Evolutionary conservation across 2,888 invertebrate genomes (phyloP).

Genomic region (Zhengitettix transpicula): DNA sequence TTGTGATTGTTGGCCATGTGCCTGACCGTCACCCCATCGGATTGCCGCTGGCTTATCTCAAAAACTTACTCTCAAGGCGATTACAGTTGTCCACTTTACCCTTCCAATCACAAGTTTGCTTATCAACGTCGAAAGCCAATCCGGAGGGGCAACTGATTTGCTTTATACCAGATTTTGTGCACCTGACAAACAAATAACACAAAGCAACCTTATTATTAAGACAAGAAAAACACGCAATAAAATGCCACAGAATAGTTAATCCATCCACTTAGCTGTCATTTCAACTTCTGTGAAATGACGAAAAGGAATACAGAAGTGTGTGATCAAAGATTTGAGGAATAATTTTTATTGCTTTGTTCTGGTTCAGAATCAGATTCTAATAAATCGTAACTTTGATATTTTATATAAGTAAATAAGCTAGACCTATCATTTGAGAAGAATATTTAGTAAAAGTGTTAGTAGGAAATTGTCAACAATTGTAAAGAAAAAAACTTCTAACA

Average conservation of each 20-base stretch:
- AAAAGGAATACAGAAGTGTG: too few species aligned
- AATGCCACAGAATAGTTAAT: background rate
- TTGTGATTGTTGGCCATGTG: background rate
- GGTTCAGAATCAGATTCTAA: too few species aligned
- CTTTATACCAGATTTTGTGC: slow-evolving; percentile 90
- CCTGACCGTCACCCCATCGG: slow-evolving; percentile 6
- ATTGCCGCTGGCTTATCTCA: background rate
- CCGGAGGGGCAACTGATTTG: slow-evolving; percentile 93
- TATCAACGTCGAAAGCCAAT: slow-evolving; percentile 93
- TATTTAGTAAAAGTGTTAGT: too few species aligned
- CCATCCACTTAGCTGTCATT: too few species aligned
- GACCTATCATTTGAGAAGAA: too few species aligned
- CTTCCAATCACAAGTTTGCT: slow-evolving; percentile 98
- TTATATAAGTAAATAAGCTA: too few species aligned
- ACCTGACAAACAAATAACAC: slow-evolving; percentile 51
- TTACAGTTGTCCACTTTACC: slow-evolving; percentile 94
- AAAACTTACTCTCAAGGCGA: slow-evolving; percentile 82
- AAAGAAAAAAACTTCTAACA: too few species aligned
- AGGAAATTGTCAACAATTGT: too few species aligned
- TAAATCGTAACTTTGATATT: too few species aligned
- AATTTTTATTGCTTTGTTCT: too few species aligned
- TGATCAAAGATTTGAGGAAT: too few species aligned
- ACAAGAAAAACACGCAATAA: background rate
- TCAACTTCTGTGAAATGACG: too few species aligned
- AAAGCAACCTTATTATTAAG: slow-evolving; percentile 6